phyloP scores from a whole-genome alignment of 2,888 invertebrate species.

The Pheosia tremula region DNA sequence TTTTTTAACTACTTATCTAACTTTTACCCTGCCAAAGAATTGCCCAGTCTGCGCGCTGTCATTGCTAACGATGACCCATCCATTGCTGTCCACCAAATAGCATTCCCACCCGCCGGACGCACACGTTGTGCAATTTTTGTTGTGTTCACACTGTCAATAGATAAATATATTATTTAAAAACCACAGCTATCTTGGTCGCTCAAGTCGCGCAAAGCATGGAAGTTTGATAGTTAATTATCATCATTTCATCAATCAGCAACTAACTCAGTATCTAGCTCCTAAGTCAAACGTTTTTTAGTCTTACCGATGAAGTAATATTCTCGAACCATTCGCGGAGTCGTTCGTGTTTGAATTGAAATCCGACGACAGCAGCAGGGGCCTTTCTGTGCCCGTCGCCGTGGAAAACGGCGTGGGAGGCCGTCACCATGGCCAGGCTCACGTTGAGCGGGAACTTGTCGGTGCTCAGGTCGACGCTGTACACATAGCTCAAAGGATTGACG shows the following conservation, averaged over 20 bases:
- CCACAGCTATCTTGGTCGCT: no score
- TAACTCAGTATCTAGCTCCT: no score
- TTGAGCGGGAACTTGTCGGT: slow-evolving; percentile 77
- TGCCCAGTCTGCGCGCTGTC: slow-evolving; percentile 89
- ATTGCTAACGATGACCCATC: slow-evolving; percentile 93
- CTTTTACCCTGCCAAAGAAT: slow-evolving; percentile 92
- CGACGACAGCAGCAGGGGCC: slow-evolving; percentile 88
- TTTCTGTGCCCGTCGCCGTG: slow-evolving; percentile 84
- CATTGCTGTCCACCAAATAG: slow-evolving; percentile 95
- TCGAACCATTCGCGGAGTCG: slow-evolving; percentile 90
- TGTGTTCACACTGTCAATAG: slow-evolving; percentile 71
- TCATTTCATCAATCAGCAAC: no score
- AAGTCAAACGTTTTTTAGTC: slow-evolving; percentile 26
- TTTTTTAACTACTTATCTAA: neutral
- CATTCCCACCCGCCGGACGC: slow-evolving; percentile 89
- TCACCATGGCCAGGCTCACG: slow-evolving; percentile 89
- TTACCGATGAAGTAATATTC: slow-evolving; percentile 90
- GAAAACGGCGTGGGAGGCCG: slow-evolving; percentile 94
- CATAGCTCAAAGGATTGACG: slow-evolving; percentile 90
- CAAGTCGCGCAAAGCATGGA: no score
- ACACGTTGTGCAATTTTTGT: slow-evolving; percentile 77
- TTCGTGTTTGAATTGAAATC: slow-evolving; percentile 92
- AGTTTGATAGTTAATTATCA: no score
- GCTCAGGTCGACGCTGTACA: slow-evolving; percentile 84
- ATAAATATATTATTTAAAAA: neutral